Conservation (phyloP, 2,797 vertebrate species). For the Argyrosomus regius region DNA sequence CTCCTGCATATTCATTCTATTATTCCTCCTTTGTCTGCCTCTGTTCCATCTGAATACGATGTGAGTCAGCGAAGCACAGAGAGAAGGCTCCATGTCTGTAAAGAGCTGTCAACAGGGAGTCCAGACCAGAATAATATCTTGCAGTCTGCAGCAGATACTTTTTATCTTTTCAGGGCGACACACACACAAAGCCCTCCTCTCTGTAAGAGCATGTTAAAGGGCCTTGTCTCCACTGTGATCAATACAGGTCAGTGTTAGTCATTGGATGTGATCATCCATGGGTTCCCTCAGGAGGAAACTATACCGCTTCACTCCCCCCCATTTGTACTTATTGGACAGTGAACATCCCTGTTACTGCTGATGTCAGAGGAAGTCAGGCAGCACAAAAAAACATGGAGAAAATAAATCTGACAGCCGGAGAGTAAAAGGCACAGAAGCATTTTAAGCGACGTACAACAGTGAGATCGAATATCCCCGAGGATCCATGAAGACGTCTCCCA, state of each 20-base stretch:
- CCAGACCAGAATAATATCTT: conserved; percentile 45
- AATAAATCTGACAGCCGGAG: conserved; percentile 13
- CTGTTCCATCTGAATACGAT: conserved; percentile 22
- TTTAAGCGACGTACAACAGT: conserved; percentile 32
- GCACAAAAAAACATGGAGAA: not conserved
- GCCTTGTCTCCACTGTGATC: conserved; percentile 62
- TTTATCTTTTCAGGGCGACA: conserved; percentile 20
- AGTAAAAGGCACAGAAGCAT: conserved; percentile 18
- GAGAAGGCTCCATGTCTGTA: conserved; percentile 29
- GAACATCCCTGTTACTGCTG: conserved; percentile 50
- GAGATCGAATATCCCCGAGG: not conserved
- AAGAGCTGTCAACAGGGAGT: conserved; percentile 55
- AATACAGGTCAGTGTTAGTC: conserved; percentile 69
- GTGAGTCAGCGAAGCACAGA: conserved; percentile 48
- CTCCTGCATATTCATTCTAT: conserved; percentile 37
- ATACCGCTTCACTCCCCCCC: conserved; percentile 39
- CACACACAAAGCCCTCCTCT: conserved; percentile 21
- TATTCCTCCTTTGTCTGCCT: conserved; percentile 19
- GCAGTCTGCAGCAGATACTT: conserved; percentile 18
- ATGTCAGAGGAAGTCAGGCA: conserved; percentile 50
- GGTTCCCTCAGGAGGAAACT: conserved; percentile 63
- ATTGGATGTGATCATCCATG: conserved; percentile 69
- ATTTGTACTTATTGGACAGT: conserved; percentile 48
- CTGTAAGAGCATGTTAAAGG: conserved; percentile 50
- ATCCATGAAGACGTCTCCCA: conserved; percentile 21